Base-by-base conservation (phyloP, 2,797 vertebrate genomes). In the Streptopelia turtur region DNA sequence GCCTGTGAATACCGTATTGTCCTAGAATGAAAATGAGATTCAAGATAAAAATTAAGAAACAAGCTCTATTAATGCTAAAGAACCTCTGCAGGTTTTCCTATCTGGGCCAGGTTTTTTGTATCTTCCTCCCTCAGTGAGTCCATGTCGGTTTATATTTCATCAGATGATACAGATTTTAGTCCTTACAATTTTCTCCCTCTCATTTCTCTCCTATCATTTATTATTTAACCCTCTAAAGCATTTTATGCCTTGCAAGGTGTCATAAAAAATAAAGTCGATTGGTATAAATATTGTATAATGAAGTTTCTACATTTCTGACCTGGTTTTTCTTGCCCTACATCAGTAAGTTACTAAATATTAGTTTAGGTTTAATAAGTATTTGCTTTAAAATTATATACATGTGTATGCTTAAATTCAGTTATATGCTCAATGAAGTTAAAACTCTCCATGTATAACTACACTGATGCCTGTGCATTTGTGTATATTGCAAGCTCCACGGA, bases 161-260 rank as follows among this genome's bases (percentile, higher is more conserved):
- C 92, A 96, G 59, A 81, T 0, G 1, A 60, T 76, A 70, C 2
- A 60, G 49, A 87, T 84, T 75, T 68, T 81, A 72, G 41, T 93
- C 65, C 33, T 89, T 76, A 90, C 25, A 59, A n/a, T 35, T 11
- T 65, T 83, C 39, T 89, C 25, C 35, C 52, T 91, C 82, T 93
- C 57, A 41, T 65, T 96, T 95, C 72, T 83, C 30, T 96, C n/a
- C 61, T 52, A 1, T 72, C 89, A 93, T 96, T 88, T 95, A 92
- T 97, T 96, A 96, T 94, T 96, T 96, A 96, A 89, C 65, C 55
- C 66, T 88, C 76, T 79, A 59, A 94, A 96, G 47, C 41, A 91
- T 91, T 92, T 94, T 91, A 72, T 72, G 43, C 69, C 33, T 90
- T 83, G 25, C 43, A 45, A 90, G 77, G 14, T 78, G 55, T 83